Evolutionary conservation across 2,797 vertebrate genomes (phyloP).

Genomic region (Esox lucius): DNA sequence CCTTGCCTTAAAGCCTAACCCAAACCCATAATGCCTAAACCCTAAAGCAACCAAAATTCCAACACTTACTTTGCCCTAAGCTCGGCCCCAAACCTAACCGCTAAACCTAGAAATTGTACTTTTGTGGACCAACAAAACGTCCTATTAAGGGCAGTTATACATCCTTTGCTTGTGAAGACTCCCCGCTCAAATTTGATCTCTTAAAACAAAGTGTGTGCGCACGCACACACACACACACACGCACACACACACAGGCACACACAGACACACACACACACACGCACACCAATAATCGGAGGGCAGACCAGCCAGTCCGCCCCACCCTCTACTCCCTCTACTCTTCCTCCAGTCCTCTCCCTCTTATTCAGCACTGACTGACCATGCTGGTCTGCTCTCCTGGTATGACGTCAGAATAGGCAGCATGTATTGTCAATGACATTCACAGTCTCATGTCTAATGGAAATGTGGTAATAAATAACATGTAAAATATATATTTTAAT

Average conservation of each 20-base stretch:
- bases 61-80: no score
- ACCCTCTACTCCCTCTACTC: constrained; percentile 42
- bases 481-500: background rate
- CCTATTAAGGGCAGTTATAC: no score
- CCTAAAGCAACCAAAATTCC: no score
- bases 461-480: background rate
- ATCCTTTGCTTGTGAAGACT: background rate
- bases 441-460: background rate
- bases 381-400: background rate
- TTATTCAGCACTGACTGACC: constrained; percentile 9
- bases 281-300: constrained; percentile 21
- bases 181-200: background rate
- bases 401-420: background rate
- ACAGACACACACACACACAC: constrained; percentile 8
- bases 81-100: no score
- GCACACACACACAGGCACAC: constrained; percentile 9
- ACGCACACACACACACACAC: constrained; percentile 16
- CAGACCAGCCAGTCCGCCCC: constrained; percentile 39
- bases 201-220: constrained; percentile 10
- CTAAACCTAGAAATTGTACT: no score
- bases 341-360: constrained; percentile 13
- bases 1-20: no score
- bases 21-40: no score
- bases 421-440: background rate
- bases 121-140: no score